Evolutionary conservation across 2,113 vertebrate genomes (phyloP).

Genomic region (Pelvicachromis taeniatus): DNA sequence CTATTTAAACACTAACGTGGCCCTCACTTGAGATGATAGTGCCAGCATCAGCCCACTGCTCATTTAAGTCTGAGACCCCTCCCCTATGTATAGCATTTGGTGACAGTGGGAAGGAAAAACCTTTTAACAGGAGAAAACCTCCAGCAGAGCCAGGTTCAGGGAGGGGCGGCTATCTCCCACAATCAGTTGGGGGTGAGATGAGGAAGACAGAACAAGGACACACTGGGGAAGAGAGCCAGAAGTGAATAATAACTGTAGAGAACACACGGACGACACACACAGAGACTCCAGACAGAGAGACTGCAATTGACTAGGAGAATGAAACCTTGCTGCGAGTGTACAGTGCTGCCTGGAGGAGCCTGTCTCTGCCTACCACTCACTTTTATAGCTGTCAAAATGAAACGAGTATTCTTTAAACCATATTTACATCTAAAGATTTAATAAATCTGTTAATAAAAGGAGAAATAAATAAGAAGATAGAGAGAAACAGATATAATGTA

Average conservation of each 20-base stretch:
- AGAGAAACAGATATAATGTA: neutral
- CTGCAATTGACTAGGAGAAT: neutral
- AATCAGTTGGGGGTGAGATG: neutral
- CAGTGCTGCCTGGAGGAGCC: neutral
- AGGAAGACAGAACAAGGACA: neutral
- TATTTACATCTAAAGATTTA: neutral
- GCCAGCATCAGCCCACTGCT: no score
- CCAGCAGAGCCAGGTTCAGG: neutral
- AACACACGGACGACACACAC: neutral
- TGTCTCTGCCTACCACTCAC: fast-evolving
- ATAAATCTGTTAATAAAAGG: neutral
- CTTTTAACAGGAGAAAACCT: neutral
- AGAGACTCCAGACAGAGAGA: neutral
- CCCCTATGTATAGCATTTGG: neutral
- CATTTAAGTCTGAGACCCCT: no score
- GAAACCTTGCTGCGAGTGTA: neutral
- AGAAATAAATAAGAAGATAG: neutral
- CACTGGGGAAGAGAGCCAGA: neutral
- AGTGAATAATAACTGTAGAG: neutral
- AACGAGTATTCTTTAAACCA: neutral
- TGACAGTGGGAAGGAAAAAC: neutral
- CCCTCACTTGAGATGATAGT: no score
- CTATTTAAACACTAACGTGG: no score
- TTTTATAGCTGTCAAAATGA: neutral
- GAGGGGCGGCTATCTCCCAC: fast-evolving